A percentile compares a stretch with the other conserved stretches of the same genome.
phyloP scores from a whole-genome alignment of 2,113 vertebrate genomes.

The Leptocoma aspasia region DNA sequence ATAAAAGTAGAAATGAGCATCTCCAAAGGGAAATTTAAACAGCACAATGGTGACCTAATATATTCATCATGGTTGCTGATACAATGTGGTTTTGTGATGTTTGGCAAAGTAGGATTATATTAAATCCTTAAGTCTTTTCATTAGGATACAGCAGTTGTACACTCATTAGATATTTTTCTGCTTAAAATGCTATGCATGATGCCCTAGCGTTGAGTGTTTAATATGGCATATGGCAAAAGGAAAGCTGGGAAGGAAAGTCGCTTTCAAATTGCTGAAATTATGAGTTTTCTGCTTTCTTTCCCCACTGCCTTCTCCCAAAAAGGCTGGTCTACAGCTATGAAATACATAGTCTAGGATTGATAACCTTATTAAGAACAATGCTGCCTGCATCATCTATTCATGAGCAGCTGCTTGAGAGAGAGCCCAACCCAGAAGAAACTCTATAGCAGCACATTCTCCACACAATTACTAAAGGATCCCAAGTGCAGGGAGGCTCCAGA shows the following conservation, averaged over 20 bases:
- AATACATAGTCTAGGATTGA: background rate
- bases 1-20: background rate
- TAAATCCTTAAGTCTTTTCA: background rate
- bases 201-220: background rate
- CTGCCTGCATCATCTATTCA: slow-evolving; percentile 7
- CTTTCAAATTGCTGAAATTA: background rate
- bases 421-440: background rate
- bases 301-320: background rate
- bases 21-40: background rate
- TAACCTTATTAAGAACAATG: slow-evolving; percentile 7
- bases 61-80: background rate
- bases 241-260: background rate
- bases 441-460: background rate
- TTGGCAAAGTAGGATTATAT: background rate
- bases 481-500: background rate
- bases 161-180: background rate
- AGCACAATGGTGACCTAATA: background rate
- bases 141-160: background rate
- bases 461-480: background rate
- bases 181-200: background rate
- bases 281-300: background rate
- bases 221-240: background rate
- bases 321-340: background rate
- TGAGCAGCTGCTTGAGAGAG: background rate
- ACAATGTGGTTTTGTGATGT: background rate